Base-by-base conservation (phyloP, 2,888 invertebrate genomes). In the Pristionchus entomophagus region DNA sequence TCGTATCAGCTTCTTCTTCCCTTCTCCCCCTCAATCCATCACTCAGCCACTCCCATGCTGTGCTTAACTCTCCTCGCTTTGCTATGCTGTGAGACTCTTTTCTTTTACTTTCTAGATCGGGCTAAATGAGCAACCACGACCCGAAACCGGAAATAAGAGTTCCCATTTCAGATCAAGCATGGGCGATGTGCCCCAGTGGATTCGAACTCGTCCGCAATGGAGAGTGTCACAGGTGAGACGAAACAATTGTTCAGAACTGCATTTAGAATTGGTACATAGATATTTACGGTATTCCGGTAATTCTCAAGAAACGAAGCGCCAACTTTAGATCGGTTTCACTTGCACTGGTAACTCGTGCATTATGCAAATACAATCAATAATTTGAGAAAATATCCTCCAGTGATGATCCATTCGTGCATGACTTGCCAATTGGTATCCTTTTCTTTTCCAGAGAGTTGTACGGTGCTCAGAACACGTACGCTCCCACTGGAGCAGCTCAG, bases 131-230 rank as follows among this genome's bases (percentile, higher is more conserved):
- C 51, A 51, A 22, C 19, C 1, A 51, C n/a, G n/a, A n/a, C n/a
- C n/a, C n/a, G n/a, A n/a, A n/a, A n/a, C n/a, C n/a, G n/a, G 51
- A 17, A 51, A 51, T 17, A 3, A 59, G 1, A 5, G 6, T 0
- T 35, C 1, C 12, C 26, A n/a, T 65, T 73, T 6, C 73, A 73
- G 73, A 22, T 4, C n/a, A n/a, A 1, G 26, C 41, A 4, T 45
- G 10, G 41, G 73, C 73, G 8, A 10, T 26, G 1, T 73, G 73
- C 26, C 73, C 73, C 14, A 73, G n/a, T 5, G 41, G 73, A 22
- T 73, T 73, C 41, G 73, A 73, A 10, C 41, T 73, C 0, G 73
- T 73, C 5, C 41, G 73, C 41, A 73, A 73, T 73, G 73, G 73
- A 26, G 41, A 73, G 41, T 73, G 73, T n/a, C 45, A 73, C 73